phyloP scores from a whole-genome alignment of 2,888 invertebrate species.

The Baccha elongata region DNA sequence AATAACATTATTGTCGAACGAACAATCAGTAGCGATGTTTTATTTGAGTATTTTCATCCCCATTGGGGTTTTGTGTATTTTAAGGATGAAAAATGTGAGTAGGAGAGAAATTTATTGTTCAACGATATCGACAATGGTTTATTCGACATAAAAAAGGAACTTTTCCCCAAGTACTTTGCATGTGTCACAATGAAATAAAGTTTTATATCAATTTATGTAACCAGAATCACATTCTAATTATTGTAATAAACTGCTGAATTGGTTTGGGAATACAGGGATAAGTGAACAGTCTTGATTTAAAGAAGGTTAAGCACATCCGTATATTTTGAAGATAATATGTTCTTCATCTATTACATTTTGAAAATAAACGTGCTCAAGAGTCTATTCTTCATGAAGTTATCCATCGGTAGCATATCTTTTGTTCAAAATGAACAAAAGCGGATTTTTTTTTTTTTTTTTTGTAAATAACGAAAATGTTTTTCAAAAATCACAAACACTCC shows the following conservation, averaged over 20 bases:
- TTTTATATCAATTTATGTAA: conserved; percentile 51
- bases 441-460: no score
- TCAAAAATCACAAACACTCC: no score
- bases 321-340: no score
- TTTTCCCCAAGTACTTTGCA: conserved; percentile 19
- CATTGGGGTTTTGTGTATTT: background rate
- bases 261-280: conserved; percentile 1
- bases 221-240: conserved; percentile 20
- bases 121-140: conserved; percentile 40
- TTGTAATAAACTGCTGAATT: conserved; percentile 45
- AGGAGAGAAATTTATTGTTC: conserved; percentile 29
- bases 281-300: no score
- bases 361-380: no score
- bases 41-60: background rate
- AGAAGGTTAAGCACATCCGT: no score
- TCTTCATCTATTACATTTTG: no score
- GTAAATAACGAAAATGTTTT: no score
- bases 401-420: no score
- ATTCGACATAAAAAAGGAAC: background rate
- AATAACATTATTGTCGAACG: background rate
- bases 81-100: background rate
- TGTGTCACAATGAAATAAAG: conserved; percentile 48
- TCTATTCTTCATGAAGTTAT: no score
- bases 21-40: conserved; percentile 18
- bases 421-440: no score